Conservation (phyloP, 2,888 invertebrate genomes). For the Eilema sororculum region DNA sequence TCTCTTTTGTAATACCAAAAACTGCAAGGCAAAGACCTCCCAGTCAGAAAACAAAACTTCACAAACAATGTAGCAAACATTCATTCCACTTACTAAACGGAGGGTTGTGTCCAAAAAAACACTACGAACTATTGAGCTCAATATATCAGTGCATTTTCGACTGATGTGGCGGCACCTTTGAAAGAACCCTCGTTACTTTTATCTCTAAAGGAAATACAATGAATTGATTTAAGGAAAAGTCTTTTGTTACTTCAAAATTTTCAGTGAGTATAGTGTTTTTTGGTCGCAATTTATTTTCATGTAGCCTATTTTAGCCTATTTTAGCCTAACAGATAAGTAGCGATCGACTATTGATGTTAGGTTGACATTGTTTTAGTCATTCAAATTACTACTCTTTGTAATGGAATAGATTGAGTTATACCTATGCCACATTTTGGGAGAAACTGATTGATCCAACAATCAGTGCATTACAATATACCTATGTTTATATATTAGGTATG, state of each 20-base stretch:
- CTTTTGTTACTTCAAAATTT: not conserved
- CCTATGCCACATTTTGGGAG: no score
- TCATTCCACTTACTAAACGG: conserved; percentile 12
- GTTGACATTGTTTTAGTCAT: no score
- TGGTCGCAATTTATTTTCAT: not conserved
- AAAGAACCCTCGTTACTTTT: conserved; percentile 48
- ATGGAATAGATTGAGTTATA: no score
- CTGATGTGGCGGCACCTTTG: conserved; percentile 31
- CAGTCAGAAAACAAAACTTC: conserved; percentile 12
- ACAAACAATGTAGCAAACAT: conserved; percentile 26
- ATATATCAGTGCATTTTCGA: conserved; percentile 58
- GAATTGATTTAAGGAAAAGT: conserved; percentile 51
- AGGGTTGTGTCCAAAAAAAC: conserved; percentile 30
- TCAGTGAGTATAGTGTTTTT: not conserved
- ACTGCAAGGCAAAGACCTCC: not conserved
- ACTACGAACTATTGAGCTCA: conserved; percentile 41
- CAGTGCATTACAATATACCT: no score
- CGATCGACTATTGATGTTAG: not conserved
- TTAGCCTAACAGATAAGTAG: not conserved
- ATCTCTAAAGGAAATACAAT: conserved; percentile 46
- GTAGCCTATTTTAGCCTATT: not conserved
- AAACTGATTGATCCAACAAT: no score
- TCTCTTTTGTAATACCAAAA: no score
- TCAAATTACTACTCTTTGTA: no score
- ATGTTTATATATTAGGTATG: no score